Evolutionary conservation across 2,113 vertebrate genomes (phyloP).

Genomic region (Chamaetylas fuelleborni): DNA sequence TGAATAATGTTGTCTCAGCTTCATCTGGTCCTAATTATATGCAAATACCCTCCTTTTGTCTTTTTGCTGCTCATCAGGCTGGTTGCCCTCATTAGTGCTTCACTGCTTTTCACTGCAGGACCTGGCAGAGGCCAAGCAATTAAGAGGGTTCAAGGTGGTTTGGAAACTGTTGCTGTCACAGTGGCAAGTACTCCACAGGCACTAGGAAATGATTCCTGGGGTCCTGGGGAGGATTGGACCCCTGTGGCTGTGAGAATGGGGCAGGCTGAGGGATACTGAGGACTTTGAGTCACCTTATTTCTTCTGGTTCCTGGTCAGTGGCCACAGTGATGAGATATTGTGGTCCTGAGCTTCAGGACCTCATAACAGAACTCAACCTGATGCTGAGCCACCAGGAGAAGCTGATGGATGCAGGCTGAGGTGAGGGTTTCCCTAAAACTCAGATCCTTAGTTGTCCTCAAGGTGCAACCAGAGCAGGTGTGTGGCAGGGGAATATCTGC

Average conservation of each 20-base stretch:
- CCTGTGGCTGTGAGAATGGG: background rate
- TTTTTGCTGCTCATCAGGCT: background rate
- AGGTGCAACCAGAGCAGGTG: background rate
- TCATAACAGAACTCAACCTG: accelerated
- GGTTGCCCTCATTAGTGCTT: conserved; percentile 14
- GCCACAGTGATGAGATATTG: background rate
- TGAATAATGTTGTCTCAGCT: background rate
- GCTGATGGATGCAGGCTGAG: background rate
- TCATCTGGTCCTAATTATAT: conserved; percentile 46
- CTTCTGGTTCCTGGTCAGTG: background rate
- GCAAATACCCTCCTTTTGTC: conserved; percentile 43
- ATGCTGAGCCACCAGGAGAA: background rate
- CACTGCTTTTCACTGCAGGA: background rate
- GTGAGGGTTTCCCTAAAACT: background rate
- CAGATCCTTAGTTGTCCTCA: background rate
- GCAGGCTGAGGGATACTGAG: background rate
- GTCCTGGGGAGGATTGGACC: background rate
- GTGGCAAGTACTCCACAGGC: background rate
- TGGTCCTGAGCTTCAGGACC: background rate
- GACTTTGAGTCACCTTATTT: background rate
- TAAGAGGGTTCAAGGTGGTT: background rate
- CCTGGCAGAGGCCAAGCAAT: background rate
- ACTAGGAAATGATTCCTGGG: background rate
- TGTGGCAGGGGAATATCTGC: background rate
- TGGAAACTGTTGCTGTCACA: background rate